phyloP scores from a whole-genome alignment of 2,113 vertebrate genomes.

The Albula goreensis region DNA sequence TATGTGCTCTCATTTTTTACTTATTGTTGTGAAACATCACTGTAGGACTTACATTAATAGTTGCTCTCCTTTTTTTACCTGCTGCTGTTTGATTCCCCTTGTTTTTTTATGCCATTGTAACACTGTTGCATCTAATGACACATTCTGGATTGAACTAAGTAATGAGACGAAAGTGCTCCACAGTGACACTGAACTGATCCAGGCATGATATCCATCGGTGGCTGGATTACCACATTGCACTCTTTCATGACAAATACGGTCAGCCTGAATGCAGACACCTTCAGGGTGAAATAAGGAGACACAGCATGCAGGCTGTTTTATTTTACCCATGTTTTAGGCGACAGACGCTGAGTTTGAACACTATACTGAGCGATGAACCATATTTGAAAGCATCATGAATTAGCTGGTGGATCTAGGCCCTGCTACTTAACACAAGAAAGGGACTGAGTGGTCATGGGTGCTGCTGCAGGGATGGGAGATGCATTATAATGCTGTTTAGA shows the following conservation, averaged over 20 bases:
- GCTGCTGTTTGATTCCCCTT: background rate
- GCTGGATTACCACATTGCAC: background rate
- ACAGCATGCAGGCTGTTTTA: background rate
- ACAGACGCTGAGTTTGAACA: background rate
- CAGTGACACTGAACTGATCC: background rate
- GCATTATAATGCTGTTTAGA: background rate
- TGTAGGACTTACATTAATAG: background rate
- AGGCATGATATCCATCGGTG: slow-evolving; percentile 1
- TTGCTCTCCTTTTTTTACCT: background rate
- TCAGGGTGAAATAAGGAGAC: slow-evolving; percentile 6
- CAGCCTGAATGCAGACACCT: background rate
- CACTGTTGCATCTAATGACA: background rate
- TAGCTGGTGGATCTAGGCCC: background rate
- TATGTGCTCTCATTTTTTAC: too few relatives aligned
- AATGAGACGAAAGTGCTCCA: background rate
- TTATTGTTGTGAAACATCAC: background rate
- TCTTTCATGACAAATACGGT: background rate
- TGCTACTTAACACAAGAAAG: background rate
- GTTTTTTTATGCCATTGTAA: background rate
- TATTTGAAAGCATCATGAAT: background rate
- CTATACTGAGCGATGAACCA: background rate
- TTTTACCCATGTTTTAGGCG: background rate
- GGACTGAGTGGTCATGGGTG: background rate
- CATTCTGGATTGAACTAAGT: background rate
- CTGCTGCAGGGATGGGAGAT: background rate